Base-by-base conservation (phyloP, 1,140 invertebrate genomes). In the Amyelois transitella region DNA sequence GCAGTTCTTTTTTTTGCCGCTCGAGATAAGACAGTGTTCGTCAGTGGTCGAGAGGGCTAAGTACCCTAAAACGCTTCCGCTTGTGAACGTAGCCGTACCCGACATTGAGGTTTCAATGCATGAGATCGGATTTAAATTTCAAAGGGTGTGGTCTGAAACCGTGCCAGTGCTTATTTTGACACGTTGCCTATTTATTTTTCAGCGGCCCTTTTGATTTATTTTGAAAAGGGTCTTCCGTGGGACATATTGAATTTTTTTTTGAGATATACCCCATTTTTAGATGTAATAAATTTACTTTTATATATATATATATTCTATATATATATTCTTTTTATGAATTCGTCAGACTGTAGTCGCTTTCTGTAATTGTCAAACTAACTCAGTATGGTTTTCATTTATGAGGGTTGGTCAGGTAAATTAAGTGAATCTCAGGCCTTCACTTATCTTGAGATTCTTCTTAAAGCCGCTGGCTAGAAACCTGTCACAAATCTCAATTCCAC, bases 101-200 rank as follows among this genome's bases (percentile, higher is more conserved):
- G 28, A 53, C 51, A 38, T 14, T 32, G 21, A 47, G 48, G 55
- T 57, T 57, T 57, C 48, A 57, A 57, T 57, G 55, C 53, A 51
- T 44, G 58, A 71, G 61, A 63, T 69, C 66, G 62, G 62, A 74
- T 74, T 71, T 74, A 69, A 74, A 74, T 74, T 72, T 71, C 72
- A 74, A 74, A 74, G 60, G 64, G 58, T 51, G 55, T 51, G 45
- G 47, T 17, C 51, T 45, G 38, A 53, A 49, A 49, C 58, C 20
- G 47, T 17, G 19, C 18, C 20, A 12, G 21, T 43, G 53, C 44
- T 49, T 49, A 55, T 55, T 55, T 49, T 38, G 20, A 43, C 25
- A 20, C 28, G 25, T 18, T 45, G 19, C 43, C 18, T 55, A 53
- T 53, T 45, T 53, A 53, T 53, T 53, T 45, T 45, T 7, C 18